A percentile compares a stretch with the other conserved stretches of the same genome.
These are phyloP conservation scores for Halocaridina rubra DNA, from an alignment of 2,888 invertebrate species.

Conservation along the genomic window DNA sequence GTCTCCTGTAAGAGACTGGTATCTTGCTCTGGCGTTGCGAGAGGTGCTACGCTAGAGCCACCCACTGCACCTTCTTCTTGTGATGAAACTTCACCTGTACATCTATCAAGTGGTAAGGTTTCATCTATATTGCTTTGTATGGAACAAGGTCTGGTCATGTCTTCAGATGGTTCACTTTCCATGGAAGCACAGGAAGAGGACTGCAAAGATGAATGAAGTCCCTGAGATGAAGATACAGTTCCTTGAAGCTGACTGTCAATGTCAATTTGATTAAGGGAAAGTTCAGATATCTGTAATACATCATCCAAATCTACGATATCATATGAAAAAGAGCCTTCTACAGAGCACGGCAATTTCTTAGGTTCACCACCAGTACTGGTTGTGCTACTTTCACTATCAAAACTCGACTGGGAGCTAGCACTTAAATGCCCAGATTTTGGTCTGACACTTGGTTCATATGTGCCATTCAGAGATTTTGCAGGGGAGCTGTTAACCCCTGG, in stretches of 20 bases:
- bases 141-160: slow-evolving; percentile 29
- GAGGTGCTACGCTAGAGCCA: slow-evolving; percentile 69
- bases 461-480: not conserved
- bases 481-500: not conserved
- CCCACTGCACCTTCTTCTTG: not conserved
- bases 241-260: slow-evolving; percentile 46
- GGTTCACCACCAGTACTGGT: slow-evolving; percentile 32
- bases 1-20: slow-evolving; percentile 50
- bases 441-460: slow-evolving; percentile 52
- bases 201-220: slow-evolving; percentile 53
- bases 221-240: slow-evolving; percentile 53
- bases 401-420: slow-evolving; percentile 51
- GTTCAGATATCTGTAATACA: slow-evolving; percentile 42
- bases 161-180: slow-evolving; percentile 52
- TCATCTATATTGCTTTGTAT: slow-evolving; percentile 22
- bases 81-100: not conserved
- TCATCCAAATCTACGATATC: slow-evolving; percentile 61
- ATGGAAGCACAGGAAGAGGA: slow-evolving; percentile 59
- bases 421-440: slow-evolving; percentile 42
- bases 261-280: slow-evolving; percentile 44
- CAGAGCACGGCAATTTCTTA: slow-evolving; percentile 24
- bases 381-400: slow-evolving; percentile 52
- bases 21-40: slow-evolving; percentile 76
- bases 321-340: slow-evolving; percentile 56
- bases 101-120: not conserved